Evolutionary conservation across 23 tunicate genomes (phyloP).

Genomic region (Oikopleura vanhoeffeni): DNA sequence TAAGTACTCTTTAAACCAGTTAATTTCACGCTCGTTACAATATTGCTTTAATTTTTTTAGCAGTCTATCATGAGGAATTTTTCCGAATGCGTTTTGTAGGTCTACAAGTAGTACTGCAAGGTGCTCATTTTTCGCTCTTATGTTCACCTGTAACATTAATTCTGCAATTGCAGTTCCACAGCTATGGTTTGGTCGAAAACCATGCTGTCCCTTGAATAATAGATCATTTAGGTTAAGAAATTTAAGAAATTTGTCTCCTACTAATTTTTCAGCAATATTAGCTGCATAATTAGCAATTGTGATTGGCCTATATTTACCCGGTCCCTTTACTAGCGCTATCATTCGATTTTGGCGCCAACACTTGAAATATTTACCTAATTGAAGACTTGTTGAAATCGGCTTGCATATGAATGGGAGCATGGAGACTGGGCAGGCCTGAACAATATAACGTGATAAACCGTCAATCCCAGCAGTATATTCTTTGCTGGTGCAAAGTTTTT

Average conservation of each 20-base stretch:
- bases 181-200: not conserved
- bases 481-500: not conserved
- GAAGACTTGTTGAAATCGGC: not conserved
- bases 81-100: not conserved
- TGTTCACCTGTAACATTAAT: not conserved
- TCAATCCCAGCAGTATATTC: not conserved
- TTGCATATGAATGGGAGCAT: not conserved
- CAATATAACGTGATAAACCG: not conserved
- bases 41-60: not conserved
- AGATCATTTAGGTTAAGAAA: not conserved
- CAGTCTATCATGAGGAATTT: not conserved
- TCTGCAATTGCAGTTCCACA: not conserved
- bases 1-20: not conserved
- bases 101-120: not conserved
- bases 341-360: not conserved
- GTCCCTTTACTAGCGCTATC: not conserved
- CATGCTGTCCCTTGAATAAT: not conserved
- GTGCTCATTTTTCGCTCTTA: not conserved
- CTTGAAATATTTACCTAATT: not conserved
- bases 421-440: not conserved
- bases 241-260: not conserved
- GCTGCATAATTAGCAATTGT: not conserved
- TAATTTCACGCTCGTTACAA: not conserved
- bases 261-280: not conserved
- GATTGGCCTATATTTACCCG: not conserved